phyloP scores from a whole-genome alignment of 1,140 invertebrate genomes.

The Drosophila kurseongensis region DNA sequence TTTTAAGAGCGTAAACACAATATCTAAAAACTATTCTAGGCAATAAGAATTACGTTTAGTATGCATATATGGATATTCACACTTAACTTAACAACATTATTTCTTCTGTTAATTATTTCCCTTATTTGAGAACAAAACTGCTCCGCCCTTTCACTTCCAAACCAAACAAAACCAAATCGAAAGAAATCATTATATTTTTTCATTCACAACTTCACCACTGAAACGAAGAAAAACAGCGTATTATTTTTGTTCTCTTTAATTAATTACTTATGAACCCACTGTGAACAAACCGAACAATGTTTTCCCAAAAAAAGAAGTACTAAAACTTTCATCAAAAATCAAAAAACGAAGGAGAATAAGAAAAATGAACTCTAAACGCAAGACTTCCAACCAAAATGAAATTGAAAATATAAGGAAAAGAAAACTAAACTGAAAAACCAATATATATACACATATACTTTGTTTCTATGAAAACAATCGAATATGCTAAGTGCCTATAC shows the following conservation, averaged over 20 bases:
- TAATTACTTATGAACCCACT: slow-evolving; percentile 28
- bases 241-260: slow-evolving; percentile 24
- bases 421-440: slow-evolving; percentile 46
- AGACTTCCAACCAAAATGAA: slow-evolving; percentile 68
- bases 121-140: slow-evolving; percentile 34
- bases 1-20: slow-evolving; percentile 51
- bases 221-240: slow-evolving; percentile 9
- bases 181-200: slow-evolving; percentile 16
- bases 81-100: slow-evolving; percentile 26
- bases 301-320: slow-evolving; percentile 19
- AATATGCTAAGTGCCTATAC: slow-evolving; percentile 82
- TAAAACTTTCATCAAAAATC: slow-evolving; percentile 37
- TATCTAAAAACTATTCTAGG: slow-evolving; percentile 56
- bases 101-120: slow-evolving; percentile 21
- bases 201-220: neutral
- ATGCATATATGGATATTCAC: slow-evolving; percentile 44
- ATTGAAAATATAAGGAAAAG: slow-evolving; percentile 42
- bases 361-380: slow-evolving; percentile 53
- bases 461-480: slow-evolving; percentile 82
- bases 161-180: slow-evolving; percentile 15
- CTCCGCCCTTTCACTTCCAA: slow-evolving; percentile 32
- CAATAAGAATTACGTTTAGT: slow-evolving; percentile 45
- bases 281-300: slow-evolving; percentile 35
- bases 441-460: slow-evolving; percentile 66
- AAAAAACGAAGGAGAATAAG: slow-evolving; percentile 33